phyloP scores from a whole-genome alignment of 2,797 vertebrate genomes.

The Aplochiton taeniatus region DNA sequence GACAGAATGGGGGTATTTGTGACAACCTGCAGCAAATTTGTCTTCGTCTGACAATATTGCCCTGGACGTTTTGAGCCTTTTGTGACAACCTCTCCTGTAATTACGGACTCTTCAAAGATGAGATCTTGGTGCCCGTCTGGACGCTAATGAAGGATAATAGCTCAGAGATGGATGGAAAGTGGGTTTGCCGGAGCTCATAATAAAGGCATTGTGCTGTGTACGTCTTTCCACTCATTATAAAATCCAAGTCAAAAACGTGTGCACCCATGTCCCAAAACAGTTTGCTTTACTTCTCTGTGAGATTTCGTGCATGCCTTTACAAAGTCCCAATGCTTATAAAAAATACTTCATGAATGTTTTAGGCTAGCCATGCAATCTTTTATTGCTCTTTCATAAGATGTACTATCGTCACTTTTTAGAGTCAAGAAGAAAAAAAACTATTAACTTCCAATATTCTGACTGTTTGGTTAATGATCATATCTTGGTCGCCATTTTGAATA shows the following conservation, averaged over 20 bases:
- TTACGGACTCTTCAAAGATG: constrained; percentile 61
- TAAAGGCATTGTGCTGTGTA: too few species aligned
- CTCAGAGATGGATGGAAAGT: constrained; percentile 9
- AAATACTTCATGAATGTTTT: too few species aligned
- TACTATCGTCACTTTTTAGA: not conserved
- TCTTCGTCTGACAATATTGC: constrained; percentile 63
- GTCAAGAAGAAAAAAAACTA: constrained; percentile 11
- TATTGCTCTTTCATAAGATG: not conserved
- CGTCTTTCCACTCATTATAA: too few species aligned
- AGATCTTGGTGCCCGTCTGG: constrained; percentile 49
- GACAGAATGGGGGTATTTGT: constrained; percentile 34
- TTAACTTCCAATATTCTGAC: constrained; percentile 30
- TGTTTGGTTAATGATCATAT: constrained; percentile 51
- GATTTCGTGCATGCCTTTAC: too few species aligned
- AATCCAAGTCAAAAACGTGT: too few species aligned
- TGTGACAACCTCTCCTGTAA: constrained; percentile 56
- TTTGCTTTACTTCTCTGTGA: too few species aligned
- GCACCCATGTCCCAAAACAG: too few species aligned
- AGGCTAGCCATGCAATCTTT: too few species aligned
- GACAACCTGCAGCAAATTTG: constrained; percentile 58
- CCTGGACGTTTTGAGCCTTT: constrained; percentile 54
- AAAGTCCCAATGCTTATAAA: too few species aligned
- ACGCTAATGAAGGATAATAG: constrained; percentile 68
- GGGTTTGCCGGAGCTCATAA: not conserved
- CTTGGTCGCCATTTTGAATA: constrained; percentile 14